Evolutionary conservation across 2,113 vertebrate species (phyloP).

Genomic region (Zeus faber): DNA sequence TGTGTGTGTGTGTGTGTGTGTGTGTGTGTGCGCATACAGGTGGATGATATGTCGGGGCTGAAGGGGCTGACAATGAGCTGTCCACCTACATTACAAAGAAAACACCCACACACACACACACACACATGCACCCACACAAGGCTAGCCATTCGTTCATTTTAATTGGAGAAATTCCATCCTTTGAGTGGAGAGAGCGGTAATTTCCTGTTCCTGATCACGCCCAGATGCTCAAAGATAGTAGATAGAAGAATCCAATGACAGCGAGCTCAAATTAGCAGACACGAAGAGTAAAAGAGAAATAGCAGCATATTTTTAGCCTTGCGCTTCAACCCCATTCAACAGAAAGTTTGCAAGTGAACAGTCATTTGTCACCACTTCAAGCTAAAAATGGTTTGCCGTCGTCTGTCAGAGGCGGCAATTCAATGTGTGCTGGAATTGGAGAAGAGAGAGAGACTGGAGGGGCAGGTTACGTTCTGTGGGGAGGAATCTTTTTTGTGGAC

Average conservation of each 20-base stretch:
- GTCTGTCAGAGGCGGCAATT: no score
- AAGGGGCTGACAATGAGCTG: constrained; percentile 51
- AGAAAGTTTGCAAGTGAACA: no score
- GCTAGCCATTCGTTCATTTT: constrained; percentile 3
- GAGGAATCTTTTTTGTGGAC: no score
- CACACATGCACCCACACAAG: constrained; percentile 16
- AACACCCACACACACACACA: constrained; percentile 20
- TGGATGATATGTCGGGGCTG: constrained; percentile 22
- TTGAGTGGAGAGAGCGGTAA: neutral
- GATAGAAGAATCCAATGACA: neutral
- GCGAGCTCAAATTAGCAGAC: neutral
- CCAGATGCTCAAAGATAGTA: neutral
- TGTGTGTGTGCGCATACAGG: neutral
- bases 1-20: neutral
- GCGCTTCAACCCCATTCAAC: no score
- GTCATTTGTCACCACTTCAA: no score
- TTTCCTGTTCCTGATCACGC: neutral
- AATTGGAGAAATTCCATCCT: neutral
- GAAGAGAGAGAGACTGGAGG: no score
- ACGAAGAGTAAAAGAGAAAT: neutral
- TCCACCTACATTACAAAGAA: constrained; percentile 50
- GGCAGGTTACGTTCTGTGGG: no score
- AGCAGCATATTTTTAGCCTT: no score
- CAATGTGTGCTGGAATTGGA: no score
- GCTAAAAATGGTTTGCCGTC: no score